These are phyloP conservation scores for Hylaeus anthracinus DNA, from an alignment of 1,140 invertebrate species.

Conservation along the genomic window DNA sequence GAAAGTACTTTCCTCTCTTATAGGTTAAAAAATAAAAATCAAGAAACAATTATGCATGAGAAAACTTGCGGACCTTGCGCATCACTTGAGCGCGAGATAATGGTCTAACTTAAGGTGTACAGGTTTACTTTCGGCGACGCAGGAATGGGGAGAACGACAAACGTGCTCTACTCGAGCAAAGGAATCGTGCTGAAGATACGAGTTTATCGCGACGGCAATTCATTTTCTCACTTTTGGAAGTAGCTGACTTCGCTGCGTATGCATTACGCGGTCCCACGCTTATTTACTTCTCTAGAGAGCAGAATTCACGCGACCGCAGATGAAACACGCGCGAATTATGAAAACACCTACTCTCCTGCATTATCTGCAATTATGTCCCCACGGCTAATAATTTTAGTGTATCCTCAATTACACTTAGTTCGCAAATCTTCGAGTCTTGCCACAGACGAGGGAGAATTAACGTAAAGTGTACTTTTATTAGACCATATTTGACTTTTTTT, in stretches of 20 bases:
- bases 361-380: not conserved
- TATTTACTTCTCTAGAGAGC: slow-evolving; percentile 33
- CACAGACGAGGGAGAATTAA: no score
- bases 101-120: slow-evolving; percentile 47
- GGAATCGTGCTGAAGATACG: slow-evolving; percentile 59
- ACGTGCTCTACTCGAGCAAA: slow-evolving; percentile 33
- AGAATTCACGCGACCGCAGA: slow-evolving; percentile 1
- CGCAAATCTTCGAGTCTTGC: not conserved
- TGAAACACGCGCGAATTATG: not conserved
- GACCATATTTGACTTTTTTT: no score
- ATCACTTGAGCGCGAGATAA: slow-evolving; percentile 46
- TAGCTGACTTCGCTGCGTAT: slow-evolving; percentile 59
- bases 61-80: slow-evolving; percentile 37
- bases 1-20: no score
- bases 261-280: slow-evolving; percentile 41
- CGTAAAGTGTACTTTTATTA: no score
- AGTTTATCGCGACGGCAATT: slow-evolving; percentile 66
- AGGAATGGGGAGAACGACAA: slow-evolving; percentile 13
- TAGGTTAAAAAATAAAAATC: not conserved
- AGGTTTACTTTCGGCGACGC: slow-evolving; percentile 13
- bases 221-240: slow-evolving; percentile 63
- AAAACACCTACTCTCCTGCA: not conserved
- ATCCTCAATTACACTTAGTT: not conserved
- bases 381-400: not conserved
- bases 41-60: not conserved